Evolutionary conservation across 2,888 invertebrate species (phyloP).

Genomic region (Omphaloscelis lunosa): DNA sequence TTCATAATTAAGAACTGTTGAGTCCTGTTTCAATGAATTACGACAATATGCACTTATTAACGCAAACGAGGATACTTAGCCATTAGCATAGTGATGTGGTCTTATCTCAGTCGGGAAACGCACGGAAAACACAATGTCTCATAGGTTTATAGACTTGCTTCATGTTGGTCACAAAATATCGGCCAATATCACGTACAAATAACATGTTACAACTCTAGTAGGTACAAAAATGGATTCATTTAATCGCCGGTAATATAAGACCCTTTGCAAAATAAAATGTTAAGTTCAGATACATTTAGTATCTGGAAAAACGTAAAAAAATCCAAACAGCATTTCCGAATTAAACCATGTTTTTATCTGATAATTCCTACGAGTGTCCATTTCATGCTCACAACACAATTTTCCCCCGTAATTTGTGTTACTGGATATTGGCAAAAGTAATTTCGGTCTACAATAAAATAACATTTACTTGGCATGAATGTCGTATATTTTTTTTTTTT

Average conservation of each 20-base stretch:
- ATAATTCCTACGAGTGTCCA: not conserved
- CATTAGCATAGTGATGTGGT: not conserved
- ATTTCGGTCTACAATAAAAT: not conserved
- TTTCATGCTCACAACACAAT: not conserved
- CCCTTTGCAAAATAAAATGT: not conserved
- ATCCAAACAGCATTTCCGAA: not conserved
- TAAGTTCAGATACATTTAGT: not conserved
- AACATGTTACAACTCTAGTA: not conserved
- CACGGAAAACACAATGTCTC: constrained; percentile 9
- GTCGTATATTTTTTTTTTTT: no score
- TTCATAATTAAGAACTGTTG: not conserved
- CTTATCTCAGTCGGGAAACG: constrained; percentile 1
- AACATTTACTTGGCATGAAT: no score
- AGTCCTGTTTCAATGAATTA: not conserved
- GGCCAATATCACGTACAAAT: not conserved
- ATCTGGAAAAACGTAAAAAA: not conserved
- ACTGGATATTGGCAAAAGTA: not conserved
- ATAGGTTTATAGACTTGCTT: not conserved
- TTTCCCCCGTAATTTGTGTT: not conserved
- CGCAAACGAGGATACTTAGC: not conserved
- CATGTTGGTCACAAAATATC: not conserved
- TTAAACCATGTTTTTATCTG: not conserved
- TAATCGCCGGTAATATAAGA: not conserved
- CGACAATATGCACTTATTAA: not conserved
- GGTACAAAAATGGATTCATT: not conserved